phyloP scores from a whole-genome alignment of 2,888 invertebrate species.

The Hofmannophila pseudospretella region DNA sequence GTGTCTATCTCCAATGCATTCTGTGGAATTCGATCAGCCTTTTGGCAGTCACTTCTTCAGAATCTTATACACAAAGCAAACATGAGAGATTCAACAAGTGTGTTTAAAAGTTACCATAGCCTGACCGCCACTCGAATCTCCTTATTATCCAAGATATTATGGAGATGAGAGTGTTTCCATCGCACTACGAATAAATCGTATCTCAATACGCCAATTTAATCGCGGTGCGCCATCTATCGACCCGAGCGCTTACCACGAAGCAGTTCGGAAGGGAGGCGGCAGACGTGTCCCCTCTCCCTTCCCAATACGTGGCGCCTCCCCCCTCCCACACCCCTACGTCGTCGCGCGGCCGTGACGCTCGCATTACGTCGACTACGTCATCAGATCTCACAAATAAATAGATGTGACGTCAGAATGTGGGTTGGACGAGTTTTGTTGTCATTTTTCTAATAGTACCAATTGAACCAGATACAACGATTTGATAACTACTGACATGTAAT shows the following conservation, averaged over 20 bases:
- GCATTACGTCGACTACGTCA: not conserved
- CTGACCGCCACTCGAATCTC: constrained; percentile 14
- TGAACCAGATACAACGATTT: too few relatives aligned
- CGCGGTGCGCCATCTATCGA: constrained; percentile 61
- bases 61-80: too few relatives aligned
- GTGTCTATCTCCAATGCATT: too few relatives aligned
- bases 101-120: constrained; percentile 4
- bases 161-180: constrained; percentile 32
- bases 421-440: too few relatives aligned
- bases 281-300: constrained; percentile 1
- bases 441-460: too few relatives aligned
- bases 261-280: constrained; percentile 10
- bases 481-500: too few relatives aligned
- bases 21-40: too few relatives aligned
- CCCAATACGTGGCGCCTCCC: constrained; percentile 7
- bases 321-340: constrained; percentile 17
- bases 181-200: constrained; percentile 41
- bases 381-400: not conserved
- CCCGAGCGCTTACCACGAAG: constrained; percentile 25
- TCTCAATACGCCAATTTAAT: constrained; percentile 59
- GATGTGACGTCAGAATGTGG: too few relatives aligned
- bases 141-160: constrained; percentile 21
- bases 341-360: constrained; percentile 24
- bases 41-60: too few relatives aligned
- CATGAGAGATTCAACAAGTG: constrained; percentile 10